Conservation (phyloP, 2,888 invertebrate genomes). For the Troides aeacus region DNA sequence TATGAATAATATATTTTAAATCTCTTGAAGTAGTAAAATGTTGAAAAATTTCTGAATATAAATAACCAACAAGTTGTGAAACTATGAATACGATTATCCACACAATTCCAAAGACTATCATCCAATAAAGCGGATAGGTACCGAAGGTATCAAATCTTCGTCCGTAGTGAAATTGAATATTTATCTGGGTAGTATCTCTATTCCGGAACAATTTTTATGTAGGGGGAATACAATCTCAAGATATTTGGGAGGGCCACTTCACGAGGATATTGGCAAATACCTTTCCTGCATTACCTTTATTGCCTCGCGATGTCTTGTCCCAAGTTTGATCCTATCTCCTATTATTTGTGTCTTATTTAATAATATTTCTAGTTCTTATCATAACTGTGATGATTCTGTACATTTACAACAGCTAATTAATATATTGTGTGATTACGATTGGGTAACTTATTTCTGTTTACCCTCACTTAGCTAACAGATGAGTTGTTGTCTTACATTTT, state of each 20-base stretch:
- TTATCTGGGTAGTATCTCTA: conserved; percentile 80
- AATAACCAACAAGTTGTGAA: conserved; percentile 51
- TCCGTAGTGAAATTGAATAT: conserved; percentile 80
- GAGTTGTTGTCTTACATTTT: background rate
- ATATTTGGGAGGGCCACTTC: conserved; percentile 78
- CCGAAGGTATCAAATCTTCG: conserved; percentile 79
- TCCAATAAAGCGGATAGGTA: conserved; percentile 77
- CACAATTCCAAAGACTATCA: conserved; percentile 76
- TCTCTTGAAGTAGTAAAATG: background rate
- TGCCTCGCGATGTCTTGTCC: conserved; percentile 71
- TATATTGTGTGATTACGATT: background rate
- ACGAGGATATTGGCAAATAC: conserved; percentile 78
- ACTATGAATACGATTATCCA: conserved; percentile 79
- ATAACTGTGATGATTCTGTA: no score
- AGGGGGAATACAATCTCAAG: conserved; percentile 78
- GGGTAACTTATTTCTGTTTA: background rate
- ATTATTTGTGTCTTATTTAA: conserved; percentile 67
- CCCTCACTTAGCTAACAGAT: background rate
- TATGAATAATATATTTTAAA: background rate
- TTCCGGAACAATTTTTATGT: conserved; percentile 79
- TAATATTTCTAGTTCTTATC: background rate
- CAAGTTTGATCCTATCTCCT: conserved; percentile 66
- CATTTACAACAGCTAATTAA: no score
- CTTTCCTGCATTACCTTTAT: conserved; percentile 79
- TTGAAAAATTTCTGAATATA: conserved; percentile 20